Conservation (phyloP, 2,888 invertebrate species). For the Diachrysia chrysitis region DNA sequence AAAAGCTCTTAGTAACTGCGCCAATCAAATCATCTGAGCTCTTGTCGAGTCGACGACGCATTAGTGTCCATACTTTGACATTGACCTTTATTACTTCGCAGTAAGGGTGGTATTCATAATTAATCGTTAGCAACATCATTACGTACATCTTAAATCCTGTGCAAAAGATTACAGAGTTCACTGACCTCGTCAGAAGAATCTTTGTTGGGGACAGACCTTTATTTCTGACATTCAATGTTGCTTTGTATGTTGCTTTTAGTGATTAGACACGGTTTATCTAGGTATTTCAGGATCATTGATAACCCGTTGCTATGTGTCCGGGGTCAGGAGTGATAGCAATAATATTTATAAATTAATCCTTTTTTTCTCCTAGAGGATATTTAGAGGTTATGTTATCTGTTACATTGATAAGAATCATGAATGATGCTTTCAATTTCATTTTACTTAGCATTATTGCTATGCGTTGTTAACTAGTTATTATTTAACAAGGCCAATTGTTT, state of each 20-base stretch:
- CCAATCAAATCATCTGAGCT: not conserved
- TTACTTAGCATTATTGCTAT: not conserved
- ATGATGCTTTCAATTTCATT: slow-evolving; percentile 8
- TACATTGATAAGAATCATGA: slow-evolving; percentile 19
- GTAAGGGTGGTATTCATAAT: slow-evolving; percentile 4
- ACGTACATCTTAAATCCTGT: slow-evolving; percentile 19
- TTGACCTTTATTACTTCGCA: not conserved
- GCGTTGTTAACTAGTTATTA: not conserved
- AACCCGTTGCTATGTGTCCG: slow-evolving; percentile 40
- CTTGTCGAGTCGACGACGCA: not conserved
- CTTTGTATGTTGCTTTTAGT: slow-evolving; percentile 23
- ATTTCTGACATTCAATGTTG: slow-evolving; percentile 37
- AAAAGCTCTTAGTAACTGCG: not conserved
- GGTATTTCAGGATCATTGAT: slow-evolving; percentile 55
- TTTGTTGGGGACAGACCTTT: slow-evolving; percentile 53
- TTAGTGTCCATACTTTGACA: not conserved
- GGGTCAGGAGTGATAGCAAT: slow-evolving; percentile 46
- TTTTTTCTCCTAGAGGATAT: slow-evolving; percentile 34
- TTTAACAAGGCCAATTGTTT: not conserved
- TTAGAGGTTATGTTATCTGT: slow-evolving; percentile 26
- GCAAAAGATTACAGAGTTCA: slow-evolving; percentile 54
- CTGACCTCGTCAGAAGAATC: slow-evolving; percentile 44
- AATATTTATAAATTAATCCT: slow-evolving; percentile 25
- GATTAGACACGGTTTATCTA: slow-evolving; percentile 41
- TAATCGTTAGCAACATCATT: not conserved